These are phyloP conservation scores for Microcebus jonahi DNA, from an alignment of 2,113 vertebrate genomes.

Conservation along the genomic window DNA sequence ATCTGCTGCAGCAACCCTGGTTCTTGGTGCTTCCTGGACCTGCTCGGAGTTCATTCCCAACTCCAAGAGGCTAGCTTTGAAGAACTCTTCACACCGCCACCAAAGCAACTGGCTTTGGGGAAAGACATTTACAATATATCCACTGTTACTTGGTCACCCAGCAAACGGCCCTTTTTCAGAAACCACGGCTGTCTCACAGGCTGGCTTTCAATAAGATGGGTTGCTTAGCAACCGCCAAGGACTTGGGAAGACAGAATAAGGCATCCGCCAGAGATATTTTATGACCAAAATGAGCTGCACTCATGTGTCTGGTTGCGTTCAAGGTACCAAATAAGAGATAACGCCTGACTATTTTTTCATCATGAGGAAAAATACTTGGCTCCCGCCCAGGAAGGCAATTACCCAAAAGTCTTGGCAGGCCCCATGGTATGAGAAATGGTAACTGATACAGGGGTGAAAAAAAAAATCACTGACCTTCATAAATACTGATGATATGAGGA, in stretches of 20 bases:
- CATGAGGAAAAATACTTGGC: slow-evolving; percentile 71
- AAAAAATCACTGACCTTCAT: slow-evolving; percentile 93
- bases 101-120: not conserved
- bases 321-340: slow-evolving; percentile 68
- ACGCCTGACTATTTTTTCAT: slow-evolving; percentile 68
- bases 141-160: not conserved
- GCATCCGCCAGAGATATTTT: slow-evolving; percentile 4
- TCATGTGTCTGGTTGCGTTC: slow-evolving; percentile 43
- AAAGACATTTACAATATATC: not conserved
- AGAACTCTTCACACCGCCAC: not conserved
- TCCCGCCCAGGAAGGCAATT: slow-evolving; percentile 60
- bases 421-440: slow-evolving; percentile 68
- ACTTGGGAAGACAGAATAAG: not conserved
- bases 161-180: not conserved
- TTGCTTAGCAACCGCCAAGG: slow-evolving; percentile 58
- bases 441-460: slow-evolving; percentile 70
- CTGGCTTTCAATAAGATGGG: not conserved
- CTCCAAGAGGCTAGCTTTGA: not conserved
- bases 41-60: not conserved
- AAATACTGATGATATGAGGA: slow-evolving; percentile 99
- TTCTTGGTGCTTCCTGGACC: not conserved
- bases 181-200: not conserved
- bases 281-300: not conserved
- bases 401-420: slow-evolving; percentile 76
- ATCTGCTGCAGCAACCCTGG: not conserved